Conservation (phyloP, 2,888 invertebrate species). For the Drosophila greeni region DNA sequence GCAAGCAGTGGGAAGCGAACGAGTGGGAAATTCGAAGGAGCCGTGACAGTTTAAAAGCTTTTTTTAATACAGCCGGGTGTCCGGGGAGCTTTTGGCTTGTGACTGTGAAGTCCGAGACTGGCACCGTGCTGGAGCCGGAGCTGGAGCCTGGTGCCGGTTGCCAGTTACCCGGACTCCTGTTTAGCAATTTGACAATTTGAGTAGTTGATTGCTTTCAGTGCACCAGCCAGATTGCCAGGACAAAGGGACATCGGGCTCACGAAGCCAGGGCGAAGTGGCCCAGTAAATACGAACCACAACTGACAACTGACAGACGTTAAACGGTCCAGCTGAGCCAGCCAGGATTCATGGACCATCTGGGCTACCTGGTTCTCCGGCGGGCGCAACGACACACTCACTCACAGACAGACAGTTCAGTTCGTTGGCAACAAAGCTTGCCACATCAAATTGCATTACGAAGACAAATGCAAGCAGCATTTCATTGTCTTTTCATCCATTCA, state of each 20-base stretch:
- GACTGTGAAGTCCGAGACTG: slow-evolving; percentile 16
- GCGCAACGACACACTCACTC: background rate
- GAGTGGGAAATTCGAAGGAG: slow-evolving; percentile 31
- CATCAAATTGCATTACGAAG: slow-evolving; percentile 40
- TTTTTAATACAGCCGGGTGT: slow-evolving; percentile 61
- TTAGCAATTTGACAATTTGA: slow-evolving; percentile 54
- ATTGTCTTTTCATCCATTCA: slow-evolving; percentile 4
- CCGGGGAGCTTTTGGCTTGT: slow-evolving; percentile 19
- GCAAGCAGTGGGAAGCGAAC: slow-evolving; percentile 3
- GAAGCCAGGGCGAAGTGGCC: slow-evolving; percentile 17
- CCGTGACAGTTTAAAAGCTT: slow-evolving; percentile 72
- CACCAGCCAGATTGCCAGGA: slow-evolving; percentile 41
- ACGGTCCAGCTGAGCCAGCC: slow-evolving; percentile 23
- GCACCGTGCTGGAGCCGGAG: slow-evolving; percentile 5
- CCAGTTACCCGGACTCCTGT: slow-evolving; percentile 37
- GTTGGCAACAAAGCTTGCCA: slow-evolving; percentile 36
- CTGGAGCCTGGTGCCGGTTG: slow-evolving; percentile 7
- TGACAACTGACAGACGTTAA: slow-evolving; percentile 45
- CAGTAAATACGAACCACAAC: slow-evolving; percentile 37
- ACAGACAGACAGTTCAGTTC: slow-evolving; percentile 5
- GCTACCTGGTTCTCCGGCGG: slow-evolving; percentile 3
- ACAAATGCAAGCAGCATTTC: slow-evolving; percentile 15
- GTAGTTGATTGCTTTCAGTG: slow-evolving; percentile 67
- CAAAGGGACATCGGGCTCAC: slow-evolving; percentile 25
- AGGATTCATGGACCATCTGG: slow-evolving; percentile 12